Conservation (phyloP, 1,140 invertebrate species). For the Centruroides sculpturatus region DNA sequence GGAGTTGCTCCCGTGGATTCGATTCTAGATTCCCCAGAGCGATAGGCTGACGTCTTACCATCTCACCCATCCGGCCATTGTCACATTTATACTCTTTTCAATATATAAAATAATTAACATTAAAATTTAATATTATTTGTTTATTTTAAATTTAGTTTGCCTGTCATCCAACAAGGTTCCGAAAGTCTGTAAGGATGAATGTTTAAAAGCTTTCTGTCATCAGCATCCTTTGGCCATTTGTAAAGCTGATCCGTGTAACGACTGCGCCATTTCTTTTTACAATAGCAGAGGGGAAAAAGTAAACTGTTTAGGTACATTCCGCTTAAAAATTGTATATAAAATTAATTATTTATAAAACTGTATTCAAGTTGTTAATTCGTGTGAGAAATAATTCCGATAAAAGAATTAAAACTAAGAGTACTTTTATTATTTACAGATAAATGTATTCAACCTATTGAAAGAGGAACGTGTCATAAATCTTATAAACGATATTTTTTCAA, state of each 20-base stretch:
- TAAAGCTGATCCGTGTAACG: constrained; percentile 30
- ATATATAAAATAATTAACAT: no score
- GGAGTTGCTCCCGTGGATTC: no score
- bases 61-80: no score
- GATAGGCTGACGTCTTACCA: no score
- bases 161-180: constrained; percentile 8
- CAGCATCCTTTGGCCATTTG: constrained; percentile 30
- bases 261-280: constrained; percentile 18
- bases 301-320: constrained; percentile 13
- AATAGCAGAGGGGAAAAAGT: constrained; percentile 3
- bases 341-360: background rate
- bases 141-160: background rate
- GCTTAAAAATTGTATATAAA: background rate
- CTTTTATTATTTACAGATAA: background rate
- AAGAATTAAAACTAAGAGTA: background rate
- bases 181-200: constrained; percentile 27
- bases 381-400: background rate
- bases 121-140: no score
- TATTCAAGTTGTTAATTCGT: background rate
- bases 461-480: constrained; percentile 37
- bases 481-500: constrained; percentile 37
- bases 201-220: constrained; percentile 25
- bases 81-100: no score
- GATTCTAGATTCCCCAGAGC: no score
- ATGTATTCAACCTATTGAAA: constrained; percentile 22